phyloP scores from a whole-genome alignment of 2,888 invertebrate species.

The Siphlonurus alternatus region DNA sequence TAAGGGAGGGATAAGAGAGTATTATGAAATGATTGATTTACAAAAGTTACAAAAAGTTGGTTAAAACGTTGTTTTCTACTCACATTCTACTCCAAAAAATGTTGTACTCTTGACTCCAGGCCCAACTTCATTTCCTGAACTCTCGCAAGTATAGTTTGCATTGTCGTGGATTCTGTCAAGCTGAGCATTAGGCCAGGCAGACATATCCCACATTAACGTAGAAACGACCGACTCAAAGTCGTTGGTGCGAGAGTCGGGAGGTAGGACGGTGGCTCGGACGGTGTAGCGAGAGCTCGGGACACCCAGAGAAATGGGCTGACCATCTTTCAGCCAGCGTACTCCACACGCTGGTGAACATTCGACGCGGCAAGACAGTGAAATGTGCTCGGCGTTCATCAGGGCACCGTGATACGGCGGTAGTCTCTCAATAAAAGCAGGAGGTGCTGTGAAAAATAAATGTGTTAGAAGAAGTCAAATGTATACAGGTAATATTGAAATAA shows the following conservation, averaged over 20 bases:
- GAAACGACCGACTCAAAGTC: conserved; percentile 81
- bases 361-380: conserved; percentile 63
- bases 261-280: conserved; percentile 45
- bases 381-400: conserved; percentile 40
- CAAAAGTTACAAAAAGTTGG: conserved; percentile 1
- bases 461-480: no score
- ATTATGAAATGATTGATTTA: not conserved
- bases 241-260: conserved; percentile 59
- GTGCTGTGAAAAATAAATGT: conserved; percentile 39
- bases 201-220: conserved; percentile 78
- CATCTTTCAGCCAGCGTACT: conserved; percentile 72
- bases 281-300: conserved; percentile 33
- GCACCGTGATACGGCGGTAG: conserved; percentile 47
- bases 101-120: conserved; percentile 67
- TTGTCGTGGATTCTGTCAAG: conserved; percentile 61
- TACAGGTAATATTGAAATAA: no score
- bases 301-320: conserved; percentile 40
- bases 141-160: conserved; percentile 68
- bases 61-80: conserved; percentile 27
- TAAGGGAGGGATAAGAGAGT: not conserved
- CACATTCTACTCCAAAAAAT: conserved; percentile 78
- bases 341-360: conserved; percentile 78
- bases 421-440: conserved; percentile 73
- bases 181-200: conserved; percentile 60
- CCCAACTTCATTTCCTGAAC: conserved; percentile 60